These are phyloP conservation scores for Otolemur garnettii DNA, from an alignment of 2,113 vertebrate species.

Conservation along the genomic window DNA sequence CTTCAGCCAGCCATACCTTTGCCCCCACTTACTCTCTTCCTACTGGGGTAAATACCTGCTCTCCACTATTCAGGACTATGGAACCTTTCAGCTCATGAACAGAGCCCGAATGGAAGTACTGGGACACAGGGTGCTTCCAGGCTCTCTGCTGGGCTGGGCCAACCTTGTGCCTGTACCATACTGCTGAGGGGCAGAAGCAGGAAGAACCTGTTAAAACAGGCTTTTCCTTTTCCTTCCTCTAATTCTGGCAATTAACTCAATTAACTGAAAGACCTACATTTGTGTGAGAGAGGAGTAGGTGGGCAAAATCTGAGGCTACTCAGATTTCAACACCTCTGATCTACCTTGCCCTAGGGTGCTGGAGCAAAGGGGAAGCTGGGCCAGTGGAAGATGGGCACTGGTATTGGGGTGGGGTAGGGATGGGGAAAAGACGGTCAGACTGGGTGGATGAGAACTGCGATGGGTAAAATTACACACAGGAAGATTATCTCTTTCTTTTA, in stretches of 20 bases:
- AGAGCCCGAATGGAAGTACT: background rate
- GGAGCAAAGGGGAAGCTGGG: background rate
- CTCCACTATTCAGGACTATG: background rate
- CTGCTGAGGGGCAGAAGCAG: no score
- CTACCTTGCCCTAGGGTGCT: background rate
- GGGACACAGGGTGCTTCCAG: background rate
- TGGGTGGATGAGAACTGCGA: background rate
- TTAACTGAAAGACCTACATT: no score
- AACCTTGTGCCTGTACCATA: background rate
- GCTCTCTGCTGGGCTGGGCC: background rate
- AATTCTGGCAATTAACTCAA: background rate
- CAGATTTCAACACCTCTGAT: background rate
- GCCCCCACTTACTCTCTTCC: fast-evolving
- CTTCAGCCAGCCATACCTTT: background rate
- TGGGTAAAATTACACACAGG: background rate
- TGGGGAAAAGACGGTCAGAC: background rate
- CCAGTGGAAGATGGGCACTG: fast-evolving
- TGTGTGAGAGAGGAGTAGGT: background rate
- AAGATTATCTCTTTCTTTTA: constrained; percentile 15
- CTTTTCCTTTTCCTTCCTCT: background rate
- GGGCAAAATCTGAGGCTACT: background rate
- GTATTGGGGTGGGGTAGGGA: background rate
- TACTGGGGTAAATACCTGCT: background rate
- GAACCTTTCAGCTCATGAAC: background rate
- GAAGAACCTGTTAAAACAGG: background rate